Evolutionary conservation across 2,113 vertebrate species (phyloP).

Genomic region (Etheostoma spectabile): DNA sequence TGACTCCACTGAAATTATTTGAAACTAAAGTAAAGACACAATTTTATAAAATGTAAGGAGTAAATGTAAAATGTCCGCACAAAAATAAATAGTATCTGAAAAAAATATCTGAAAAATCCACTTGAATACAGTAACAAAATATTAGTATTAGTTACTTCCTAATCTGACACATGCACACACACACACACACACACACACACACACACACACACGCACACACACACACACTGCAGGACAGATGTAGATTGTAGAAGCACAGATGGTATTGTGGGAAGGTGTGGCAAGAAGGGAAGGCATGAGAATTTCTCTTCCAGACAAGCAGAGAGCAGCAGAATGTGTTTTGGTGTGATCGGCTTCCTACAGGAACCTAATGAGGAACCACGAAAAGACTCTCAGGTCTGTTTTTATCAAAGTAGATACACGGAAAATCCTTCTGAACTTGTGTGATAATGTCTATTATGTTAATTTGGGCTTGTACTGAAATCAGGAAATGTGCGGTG

Average conservation of each 20-base stretch:
- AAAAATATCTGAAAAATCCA: too few relatives aligned
- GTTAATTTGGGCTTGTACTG: neutral
- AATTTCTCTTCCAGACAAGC: neutral
- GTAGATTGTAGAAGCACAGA: constrained; percentile 20
- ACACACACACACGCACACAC: constrained; percentile 3
- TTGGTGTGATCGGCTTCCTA: constrained; percentile 36
- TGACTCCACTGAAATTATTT: too few relatives aligned
- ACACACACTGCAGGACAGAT: constrained; percentile 23
- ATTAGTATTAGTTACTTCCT: too few relatives aligned
- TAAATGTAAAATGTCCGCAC: too few relatives aligned
- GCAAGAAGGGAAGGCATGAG: neutral
- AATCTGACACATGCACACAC: too few relatives aligned
- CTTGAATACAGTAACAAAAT: too few relatives aligned
- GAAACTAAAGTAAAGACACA: too few relatives aligned
- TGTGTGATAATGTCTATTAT: neutral
- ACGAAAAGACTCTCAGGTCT: constrained; percentile 28
- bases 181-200: neutral
- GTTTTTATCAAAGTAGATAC: neutral
- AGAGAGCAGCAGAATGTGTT: neutral
- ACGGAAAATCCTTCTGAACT: too few relatives aligned
- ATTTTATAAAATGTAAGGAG: too few relatives aligned
- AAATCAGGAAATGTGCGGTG: neutral
- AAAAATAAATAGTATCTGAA: too few relatives aligned
- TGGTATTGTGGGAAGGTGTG: constrained; percentile 39
- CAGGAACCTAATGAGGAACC: constrained; percentile 19